Evolutionary conservation across 1,140 invertebrate genomes (phyloP), one percentile per base, ranked within the genome.

Genomic region (Dreissena rostriformis): DNA sequence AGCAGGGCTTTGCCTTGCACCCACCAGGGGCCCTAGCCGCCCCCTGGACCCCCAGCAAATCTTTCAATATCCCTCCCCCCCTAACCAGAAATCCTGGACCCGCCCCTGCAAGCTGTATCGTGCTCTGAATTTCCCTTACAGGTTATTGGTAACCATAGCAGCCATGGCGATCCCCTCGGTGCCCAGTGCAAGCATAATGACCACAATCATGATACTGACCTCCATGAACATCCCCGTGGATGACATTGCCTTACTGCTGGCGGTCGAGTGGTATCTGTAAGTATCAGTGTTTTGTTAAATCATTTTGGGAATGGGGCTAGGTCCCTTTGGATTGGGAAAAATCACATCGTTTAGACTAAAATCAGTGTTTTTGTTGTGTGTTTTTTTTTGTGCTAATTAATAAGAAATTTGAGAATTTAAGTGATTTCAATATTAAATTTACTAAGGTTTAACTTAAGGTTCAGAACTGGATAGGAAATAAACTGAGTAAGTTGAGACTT

Each of bases 161-260:
- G 75, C 86, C 11, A 78, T 88, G 78, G 89, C 90, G 11, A 85
- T 91, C 15, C 90, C 90, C 12, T 86, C 87, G 7, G 86, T 90
- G 1, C 90, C 90, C 0, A 90, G 89, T 75, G 84, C 89, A 17
- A 90, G 89, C 70, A 89, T 91, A 17, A 89, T 91, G 24, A 88
- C 89, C 15, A 86, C 89, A 28, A 82, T 82, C 11, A 82, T 82
- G 80, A 67, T 82, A 0, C 51, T 82, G 17, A 51, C 80, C 5
- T 82, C 80, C 53, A 82, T 82, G 80, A 82, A 82, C 39, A 82
- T 82, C 24, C 80, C 80, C 74, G 28, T 67, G 12, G 71, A 82
- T 11, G 80, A 82, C 29, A 82, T 82, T 57, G 80, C 80, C 14
- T 57, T 82, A 22, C 71, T 82, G 4, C 61, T 82, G n/a, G 80